Percentiles rank a stretch among this genome's conserved stretches.
Conservation (phyloP, 2,888 invertebrate species). For the Noctua janthe region DNA sequence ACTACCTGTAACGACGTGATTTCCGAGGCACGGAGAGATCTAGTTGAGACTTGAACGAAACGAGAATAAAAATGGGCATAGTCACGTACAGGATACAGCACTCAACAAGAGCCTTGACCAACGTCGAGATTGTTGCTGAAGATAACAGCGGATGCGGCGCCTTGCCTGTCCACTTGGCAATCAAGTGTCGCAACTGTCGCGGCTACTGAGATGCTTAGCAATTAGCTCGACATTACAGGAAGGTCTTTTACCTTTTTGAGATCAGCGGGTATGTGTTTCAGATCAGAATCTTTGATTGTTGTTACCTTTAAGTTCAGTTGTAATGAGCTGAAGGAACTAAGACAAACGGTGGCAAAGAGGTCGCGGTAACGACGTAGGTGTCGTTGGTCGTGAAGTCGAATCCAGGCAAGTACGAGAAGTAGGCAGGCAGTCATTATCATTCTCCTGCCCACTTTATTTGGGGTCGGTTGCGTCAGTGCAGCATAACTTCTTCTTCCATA, state of each 20-base stretch:
- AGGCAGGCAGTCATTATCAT: no score
- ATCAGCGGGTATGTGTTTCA: background rate
- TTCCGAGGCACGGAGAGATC: no score
- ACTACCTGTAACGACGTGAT: background rate
- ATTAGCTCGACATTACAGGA: background rate
- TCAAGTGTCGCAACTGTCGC: slow-evolving; percentile 12
- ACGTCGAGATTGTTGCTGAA: slow-evolving; percentile 17
- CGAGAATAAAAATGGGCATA: slow-evolving; percentile 13
- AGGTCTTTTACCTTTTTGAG: slow-evolving; percentile 4
- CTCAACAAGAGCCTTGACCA: slow-evolving; percentile 5
- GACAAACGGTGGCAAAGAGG: background rate
- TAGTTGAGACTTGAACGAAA: background rate
- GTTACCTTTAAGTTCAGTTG: background rate
- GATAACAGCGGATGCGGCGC: slow-evolving; percentile 21
- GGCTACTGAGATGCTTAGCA: background rate
- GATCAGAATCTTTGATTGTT: slow-evolving; percentile 3
- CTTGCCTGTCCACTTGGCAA: slow-evolving; percentile 3
- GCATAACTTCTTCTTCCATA: no score
- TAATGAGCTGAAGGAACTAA: background rate
- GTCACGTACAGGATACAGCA: slow-evolving; percentile 3
- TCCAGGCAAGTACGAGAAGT: background rate
- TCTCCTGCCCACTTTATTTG: no score
- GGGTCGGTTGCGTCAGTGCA: no score
- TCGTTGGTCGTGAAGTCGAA: background rate
- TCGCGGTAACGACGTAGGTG: background rate